Evolutionary conservation across 2,113 vertebrate species (phyloP).

Genomic region (Phocoena phocoena): DNA sequence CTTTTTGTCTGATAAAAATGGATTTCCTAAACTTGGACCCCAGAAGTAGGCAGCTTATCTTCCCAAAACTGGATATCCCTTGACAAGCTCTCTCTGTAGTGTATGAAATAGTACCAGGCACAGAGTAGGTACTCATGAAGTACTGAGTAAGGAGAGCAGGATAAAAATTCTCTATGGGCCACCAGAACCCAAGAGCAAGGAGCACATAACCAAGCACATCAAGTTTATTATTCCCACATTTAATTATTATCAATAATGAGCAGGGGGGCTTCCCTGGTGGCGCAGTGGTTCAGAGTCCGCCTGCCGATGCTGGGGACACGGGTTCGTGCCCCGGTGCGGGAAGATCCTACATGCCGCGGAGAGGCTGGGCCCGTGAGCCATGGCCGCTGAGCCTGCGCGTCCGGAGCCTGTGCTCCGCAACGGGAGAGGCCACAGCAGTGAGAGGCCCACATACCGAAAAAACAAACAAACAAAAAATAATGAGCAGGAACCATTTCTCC

Average conservation of each 20-base stretch:
- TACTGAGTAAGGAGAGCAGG: neutral
- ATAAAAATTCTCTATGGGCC: neutral
- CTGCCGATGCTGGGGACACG: no score
- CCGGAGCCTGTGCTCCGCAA: no score
- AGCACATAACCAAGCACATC: neutral
- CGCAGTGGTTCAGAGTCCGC: no score
- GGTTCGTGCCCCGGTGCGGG: no score
- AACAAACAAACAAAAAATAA: neutral
- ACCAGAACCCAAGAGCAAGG: neutral
- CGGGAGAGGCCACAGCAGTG: no score
- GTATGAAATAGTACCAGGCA: neutral
- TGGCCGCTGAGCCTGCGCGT: no score
- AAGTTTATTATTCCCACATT: neutral
- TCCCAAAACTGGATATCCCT: neutral
- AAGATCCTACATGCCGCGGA: no score
- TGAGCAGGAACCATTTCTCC: neutral
- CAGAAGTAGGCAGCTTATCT: neutral
- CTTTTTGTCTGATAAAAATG: neutral
- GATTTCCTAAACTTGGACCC: neutral
- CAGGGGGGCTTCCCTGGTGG: no score
- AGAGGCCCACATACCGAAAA: no score
- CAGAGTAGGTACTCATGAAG: neutral
- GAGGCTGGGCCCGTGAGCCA: rapidly evolving
- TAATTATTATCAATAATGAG: neutral
- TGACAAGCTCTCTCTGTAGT: neutral